These are phyloP conservation scores for Falco naumanni DNA, from an alignment of 2,797 vertebrate genomes.

Conservation along the genomic window DNA sequence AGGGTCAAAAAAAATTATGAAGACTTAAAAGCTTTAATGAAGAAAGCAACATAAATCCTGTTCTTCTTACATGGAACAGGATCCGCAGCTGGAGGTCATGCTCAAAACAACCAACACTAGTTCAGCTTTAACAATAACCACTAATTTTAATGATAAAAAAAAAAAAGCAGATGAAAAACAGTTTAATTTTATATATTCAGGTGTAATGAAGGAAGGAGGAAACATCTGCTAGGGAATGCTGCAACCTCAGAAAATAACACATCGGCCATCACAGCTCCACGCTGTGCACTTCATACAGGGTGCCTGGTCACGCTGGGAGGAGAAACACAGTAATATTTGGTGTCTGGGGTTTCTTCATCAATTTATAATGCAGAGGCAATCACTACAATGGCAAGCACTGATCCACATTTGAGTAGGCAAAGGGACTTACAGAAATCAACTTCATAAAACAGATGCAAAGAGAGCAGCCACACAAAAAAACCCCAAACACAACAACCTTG, in stretches of 20 bases:
- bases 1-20: neutral
- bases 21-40: neutral
- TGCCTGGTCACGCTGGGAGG: neutral
- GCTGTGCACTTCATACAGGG: neutral
- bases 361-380: neutral
- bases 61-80: neutral
- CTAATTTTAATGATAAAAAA: neutral
- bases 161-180: too few relatives aligned
- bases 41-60: neutral
- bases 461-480: neutral
- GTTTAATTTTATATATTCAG: neutral
- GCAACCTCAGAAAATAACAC: neutral
- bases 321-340: neutral
- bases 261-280: neutral
- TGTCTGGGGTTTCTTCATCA: neutral
- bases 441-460: neutral
- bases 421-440: neutral
- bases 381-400: neutral
- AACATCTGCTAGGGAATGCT: constrained; percentile 26
- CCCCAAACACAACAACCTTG: neutral
- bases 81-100: neutral
- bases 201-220: constrained; percentile 38
- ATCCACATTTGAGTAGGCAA: constrained; percentile 29
- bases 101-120: neutral
- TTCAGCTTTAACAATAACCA: neutral